Conservation (phyloP, 2,113 vertebrate genomes). For the Seriola dumerili region DNA sequence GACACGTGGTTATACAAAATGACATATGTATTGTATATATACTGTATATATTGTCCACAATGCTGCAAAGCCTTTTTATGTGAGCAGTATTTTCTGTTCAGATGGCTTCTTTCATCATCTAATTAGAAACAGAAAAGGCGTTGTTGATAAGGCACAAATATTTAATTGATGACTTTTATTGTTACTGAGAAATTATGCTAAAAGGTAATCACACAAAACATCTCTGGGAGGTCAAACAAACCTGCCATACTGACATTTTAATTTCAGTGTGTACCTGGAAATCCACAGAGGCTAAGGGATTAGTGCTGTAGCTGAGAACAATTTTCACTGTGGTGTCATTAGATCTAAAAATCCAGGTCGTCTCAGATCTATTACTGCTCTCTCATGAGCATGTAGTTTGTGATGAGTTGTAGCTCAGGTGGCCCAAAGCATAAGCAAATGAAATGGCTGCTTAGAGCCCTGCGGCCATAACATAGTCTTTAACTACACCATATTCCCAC, state of each 20-base stretch:
- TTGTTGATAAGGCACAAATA: constrained; percentile 43
- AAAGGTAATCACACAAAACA: constrained; percentile 43
- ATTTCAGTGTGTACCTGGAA: constrained; percentile 33
- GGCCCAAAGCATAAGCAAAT: constrained; percentile 7
- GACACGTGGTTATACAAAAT: neutral
- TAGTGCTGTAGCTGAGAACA: constrained; percentile 4
- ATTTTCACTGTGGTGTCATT: constrained; percentile 36
- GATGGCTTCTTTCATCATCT: constrained; percentile 26
- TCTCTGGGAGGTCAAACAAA: constrained; percentile 38
- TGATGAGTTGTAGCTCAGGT: constrained; percentile 27
- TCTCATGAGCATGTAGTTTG: constrained; percentile 32
- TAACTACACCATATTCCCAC: constrained; percentile 8
- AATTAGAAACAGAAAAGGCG: constrained; percentile 55
- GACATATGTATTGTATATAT: neutral
- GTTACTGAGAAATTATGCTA: constrained; percentile 32
- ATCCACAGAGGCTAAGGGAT: constrained; percentile 21
- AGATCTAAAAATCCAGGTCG: constrained; percentile 33
- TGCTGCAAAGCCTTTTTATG: constrained; percentile 29
- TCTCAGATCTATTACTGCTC: constrained; percentile 23
- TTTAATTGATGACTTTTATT: constrained; percentile 54
- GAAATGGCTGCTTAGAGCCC: constrained; percentile 22
- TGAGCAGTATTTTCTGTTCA: constrained; percentile 29
- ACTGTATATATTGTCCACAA: neutral
- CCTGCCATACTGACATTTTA: constrained; percentile 37
- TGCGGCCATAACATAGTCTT: constrained; percentile 1